Conservation (phyloP, 2,113 vertebrate genomes). For the Apus apus region DNA sequence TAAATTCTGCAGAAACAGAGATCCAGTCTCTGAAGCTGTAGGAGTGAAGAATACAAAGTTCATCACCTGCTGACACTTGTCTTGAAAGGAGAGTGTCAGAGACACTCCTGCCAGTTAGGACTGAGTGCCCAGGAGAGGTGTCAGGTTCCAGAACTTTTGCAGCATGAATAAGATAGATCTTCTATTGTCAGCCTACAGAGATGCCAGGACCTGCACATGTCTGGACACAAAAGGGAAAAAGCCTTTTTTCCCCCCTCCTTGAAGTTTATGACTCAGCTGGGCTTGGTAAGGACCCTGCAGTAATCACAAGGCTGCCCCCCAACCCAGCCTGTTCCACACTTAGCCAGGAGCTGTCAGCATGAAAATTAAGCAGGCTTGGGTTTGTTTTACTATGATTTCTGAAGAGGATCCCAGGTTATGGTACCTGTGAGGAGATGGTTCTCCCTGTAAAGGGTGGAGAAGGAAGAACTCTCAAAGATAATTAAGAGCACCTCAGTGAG, state of each 20-base stretch:
- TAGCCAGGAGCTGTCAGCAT: neutral
- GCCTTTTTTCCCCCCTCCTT: neutral
- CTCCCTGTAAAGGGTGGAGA: neutral
- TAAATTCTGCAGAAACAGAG: conserved; percentile 61
- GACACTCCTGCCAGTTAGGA: conserved; percentile 16
- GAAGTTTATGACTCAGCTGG: conserved; percentile 35
- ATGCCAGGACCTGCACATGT: conserved; percentile 43
- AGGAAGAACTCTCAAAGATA: neutral
- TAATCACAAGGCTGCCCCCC: neutral
- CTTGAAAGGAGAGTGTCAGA: conserved; percentile 30
- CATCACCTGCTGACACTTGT: conserved; percentile 53
- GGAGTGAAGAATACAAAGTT: conserved; percentile 67
- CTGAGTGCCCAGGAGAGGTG: conserved; percentile 32
- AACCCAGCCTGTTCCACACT: neutral
- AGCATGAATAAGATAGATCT: conserved; percentile 25
- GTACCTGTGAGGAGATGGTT: neutral
- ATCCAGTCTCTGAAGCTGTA: conserved; percentile 54
- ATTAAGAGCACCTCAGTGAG: neutral
- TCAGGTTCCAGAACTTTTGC: conserved; percentile 58
- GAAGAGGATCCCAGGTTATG: neutral
- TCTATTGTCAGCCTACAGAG: conserved; percentile 22
- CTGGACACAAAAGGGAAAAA: conserved; percentile 38
- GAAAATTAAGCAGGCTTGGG: neutral
- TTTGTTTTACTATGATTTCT: neutral
- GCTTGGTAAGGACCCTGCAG: conserved; percentile 3